Conservation (phyloP, 2,797 vertebrate genomes). For the Pteronotus mesoamericanus region DNA sequence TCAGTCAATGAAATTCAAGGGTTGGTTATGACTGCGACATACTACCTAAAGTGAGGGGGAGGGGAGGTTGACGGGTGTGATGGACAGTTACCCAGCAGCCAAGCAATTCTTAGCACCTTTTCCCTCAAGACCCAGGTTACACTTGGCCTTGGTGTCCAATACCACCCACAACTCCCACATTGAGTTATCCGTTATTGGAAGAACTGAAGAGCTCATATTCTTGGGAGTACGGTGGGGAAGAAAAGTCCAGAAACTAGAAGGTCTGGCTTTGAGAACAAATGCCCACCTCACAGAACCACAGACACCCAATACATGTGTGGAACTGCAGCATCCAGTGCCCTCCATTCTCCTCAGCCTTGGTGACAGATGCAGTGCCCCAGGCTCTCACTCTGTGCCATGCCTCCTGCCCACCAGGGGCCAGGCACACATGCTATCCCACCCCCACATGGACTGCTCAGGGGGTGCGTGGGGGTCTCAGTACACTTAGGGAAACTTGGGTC, state of each 20-base stretch:
- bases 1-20: background rate
- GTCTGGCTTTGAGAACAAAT: background rate
- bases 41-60: background rate
- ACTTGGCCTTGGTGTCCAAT: background rate
- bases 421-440: background rate
- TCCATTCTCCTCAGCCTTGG: background rate
- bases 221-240: background rate
- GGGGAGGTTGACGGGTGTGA: background rate
- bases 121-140: background rate
- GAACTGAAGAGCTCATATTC: background rate
- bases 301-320: background rate
- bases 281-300: background rate
- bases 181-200: background rate
- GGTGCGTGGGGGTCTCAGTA: background rate
- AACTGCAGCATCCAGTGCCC: background rate
- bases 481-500: background rate
- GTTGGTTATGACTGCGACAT: background rate
- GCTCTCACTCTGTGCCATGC: rapidly evolving
- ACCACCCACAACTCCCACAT: background rate
- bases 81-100: background rate
- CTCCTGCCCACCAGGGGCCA: background rate
- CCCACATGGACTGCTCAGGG: background rate
- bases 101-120: background rate
- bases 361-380: background rate
- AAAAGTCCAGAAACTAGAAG: background rate